phyloP scores from a whole-genome alignment of 1,140 invertebrate genomes.

The Archegozetes longisetosus region DNA sequence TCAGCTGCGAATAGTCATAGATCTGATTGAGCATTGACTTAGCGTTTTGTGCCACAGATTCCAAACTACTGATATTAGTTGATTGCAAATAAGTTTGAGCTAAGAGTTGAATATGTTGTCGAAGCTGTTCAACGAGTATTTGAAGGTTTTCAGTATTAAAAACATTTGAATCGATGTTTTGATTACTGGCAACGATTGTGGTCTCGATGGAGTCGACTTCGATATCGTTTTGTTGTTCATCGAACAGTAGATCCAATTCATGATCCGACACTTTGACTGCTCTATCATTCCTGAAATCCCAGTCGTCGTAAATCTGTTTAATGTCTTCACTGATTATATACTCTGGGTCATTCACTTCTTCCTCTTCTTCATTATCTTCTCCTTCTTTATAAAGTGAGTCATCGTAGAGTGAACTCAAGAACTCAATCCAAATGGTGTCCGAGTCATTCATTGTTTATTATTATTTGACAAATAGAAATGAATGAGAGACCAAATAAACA shows the following conservation, averaged over 20 bases:
- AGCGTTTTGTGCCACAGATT: conserved; percentile 1
- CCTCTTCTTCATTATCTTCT: not conserved
- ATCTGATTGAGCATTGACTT: not conserved
- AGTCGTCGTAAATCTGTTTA: not conserved
- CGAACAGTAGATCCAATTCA: not conserved
- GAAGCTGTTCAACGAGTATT: not conserved
- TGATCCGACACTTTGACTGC: not conserved
- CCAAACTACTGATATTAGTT: not conserved
- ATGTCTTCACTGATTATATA: not conserved
- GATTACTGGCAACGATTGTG: not conserved
- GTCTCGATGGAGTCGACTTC: not conserved
- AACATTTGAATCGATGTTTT: not conserved
- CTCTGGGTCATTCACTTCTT: not conserved
- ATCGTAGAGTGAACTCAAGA: not conserved
- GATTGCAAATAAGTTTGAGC: conserved; percentile 1
- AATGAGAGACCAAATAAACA: too few species aligned
- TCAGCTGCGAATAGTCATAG: not conserved
- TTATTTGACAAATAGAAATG: too few species aligned
- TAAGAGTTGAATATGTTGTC: conserved; percentile 7
- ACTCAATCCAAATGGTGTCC: not conserved
- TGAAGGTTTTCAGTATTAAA: not conserved
- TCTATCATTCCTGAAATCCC: not conserved
- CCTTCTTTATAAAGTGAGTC: not conserved
- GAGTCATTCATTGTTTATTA: not conserved
- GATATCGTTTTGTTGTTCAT: not conserved